Conservation (phyloP, 2,888 invertebrate genomes). For the Cremastinae sp. region DNA sequence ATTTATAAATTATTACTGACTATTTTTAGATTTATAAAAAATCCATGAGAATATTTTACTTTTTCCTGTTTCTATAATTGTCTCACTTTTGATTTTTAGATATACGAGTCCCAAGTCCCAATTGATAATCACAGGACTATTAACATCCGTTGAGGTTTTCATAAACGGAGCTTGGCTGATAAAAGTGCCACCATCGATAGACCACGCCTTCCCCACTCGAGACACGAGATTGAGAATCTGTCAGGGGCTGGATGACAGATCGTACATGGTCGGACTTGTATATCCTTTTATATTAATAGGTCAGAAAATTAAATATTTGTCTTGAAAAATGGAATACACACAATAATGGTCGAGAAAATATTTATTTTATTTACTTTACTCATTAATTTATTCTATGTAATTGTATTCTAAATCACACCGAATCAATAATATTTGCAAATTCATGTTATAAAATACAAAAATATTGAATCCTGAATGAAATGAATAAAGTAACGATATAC, state of each 20-base stretch:
- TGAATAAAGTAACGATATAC: no score
- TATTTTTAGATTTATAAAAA: background rate
- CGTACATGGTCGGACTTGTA: constrained; percentile 81
- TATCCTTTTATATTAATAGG: constrained; percentile 82
- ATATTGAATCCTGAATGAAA: no score
- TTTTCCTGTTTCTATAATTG: constrained; percentile 11
- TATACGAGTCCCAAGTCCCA: constrained; percentile 81
- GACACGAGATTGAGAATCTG: constrained; percentile 76
- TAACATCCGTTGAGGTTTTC: constrained; percentile 80
- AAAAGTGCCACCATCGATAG: constrained; percentile 79
- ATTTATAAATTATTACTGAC: no score
- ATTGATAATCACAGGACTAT: constrained; percentile 80
- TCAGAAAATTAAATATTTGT: constrained; percentile 57
- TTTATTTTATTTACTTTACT: background rate
- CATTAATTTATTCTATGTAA: no score
- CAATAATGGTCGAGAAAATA: background rate
- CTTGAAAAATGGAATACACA: no score
- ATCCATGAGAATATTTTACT: background rate
- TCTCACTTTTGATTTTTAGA: constrained; percentile 64
- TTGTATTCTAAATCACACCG: no score
- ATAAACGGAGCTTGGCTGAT: constrained; percentile 81
- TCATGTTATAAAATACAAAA: no score
- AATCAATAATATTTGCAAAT: no score
- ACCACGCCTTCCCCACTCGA: constrained; percentile 78
- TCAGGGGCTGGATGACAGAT: constrained; percentile 80